Conservation (phyloP, 2,888 invertebrate genomes). For the Cheiracanthium punctorium region DNA sequence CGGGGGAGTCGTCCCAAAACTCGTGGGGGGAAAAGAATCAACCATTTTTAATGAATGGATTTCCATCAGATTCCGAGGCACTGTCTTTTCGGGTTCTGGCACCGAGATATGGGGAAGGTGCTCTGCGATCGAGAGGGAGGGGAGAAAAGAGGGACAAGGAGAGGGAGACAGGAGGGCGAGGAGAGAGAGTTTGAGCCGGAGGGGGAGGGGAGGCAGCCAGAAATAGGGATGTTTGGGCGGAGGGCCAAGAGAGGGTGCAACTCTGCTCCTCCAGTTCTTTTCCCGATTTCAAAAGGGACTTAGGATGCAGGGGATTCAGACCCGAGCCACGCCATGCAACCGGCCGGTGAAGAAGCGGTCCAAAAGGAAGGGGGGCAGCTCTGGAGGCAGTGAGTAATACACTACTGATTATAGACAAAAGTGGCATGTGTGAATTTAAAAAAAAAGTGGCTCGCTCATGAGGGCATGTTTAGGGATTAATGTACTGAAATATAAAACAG, state of each 20-base stretch:
- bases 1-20: too few relatives aligned
- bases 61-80: background rate
- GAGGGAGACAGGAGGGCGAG: too few relatives aligned
- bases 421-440: too few relatives aligned
- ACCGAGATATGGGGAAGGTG: constrained; percentile 26
- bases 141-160: background rate
- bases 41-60: constrained; percentile 37
- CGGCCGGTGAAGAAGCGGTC: constrained; percentile 59
- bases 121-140: too few relatives aligned
- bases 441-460: too few relatives aligned
- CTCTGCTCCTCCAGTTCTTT: constrained; percentile 31
- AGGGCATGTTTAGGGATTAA: too few relatives aligned
- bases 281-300: constrained; percentile 31
- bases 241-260: constrained; percentile 59
- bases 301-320: constrained; percentile 67
- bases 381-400: constrained; percentile 48
- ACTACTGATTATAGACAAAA: too few relatives aligned
- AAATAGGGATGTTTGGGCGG: constrained; percentile 60
- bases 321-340: constrained; percentile 65
- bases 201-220: constrained; percentile 18
- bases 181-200: background rate
- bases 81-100: constrained; percentile 15
- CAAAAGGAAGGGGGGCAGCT: constrained; percentile 44
- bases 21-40: too few relatives aligned
- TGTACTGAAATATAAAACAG: too few relatives aligned